phyloP scores from a whole-genome alignment of 2,888 invertebrate species.

The Minunthozetes semirufus region DNA sequence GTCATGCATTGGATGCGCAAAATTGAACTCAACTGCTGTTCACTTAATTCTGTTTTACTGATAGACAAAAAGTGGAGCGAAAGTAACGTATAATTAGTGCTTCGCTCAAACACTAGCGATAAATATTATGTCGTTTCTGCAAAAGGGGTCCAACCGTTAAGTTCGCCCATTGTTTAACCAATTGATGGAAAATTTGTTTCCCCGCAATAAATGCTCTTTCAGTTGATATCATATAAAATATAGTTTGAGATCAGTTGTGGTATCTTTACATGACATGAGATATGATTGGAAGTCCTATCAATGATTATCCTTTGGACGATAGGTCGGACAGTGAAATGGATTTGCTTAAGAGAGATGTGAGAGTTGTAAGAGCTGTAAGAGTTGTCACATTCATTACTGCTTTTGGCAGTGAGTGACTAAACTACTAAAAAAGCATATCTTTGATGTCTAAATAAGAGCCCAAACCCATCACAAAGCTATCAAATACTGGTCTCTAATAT shows the following conservation, averaged over 20 bases:
- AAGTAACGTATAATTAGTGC: neutral
- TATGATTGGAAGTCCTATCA: neutral
- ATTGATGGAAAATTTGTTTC: too few relatives aligned
- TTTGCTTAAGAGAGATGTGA: neutral
- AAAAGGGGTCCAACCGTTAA: neutral
- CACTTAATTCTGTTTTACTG: conserved; percentile 4
- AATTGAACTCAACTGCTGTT: conserved; percentile 17
- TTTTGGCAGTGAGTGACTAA: conserved; percentile 1
- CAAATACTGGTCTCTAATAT: conserved; percentile 8
- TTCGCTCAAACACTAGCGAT: neutral
- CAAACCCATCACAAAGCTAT: neutral
- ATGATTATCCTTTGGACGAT: neutral
- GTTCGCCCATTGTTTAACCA: neutral
- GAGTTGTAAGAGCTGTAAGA: too few relatives aligned
- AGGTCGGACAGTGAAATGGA: neutral
- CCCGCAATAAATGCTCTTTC: too few relatives aligned
- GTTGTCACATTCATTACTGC: conserved; percentile 19
- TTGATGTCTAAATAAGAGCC: conserved; percentile 10
- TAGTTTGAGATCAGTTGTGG: too few relatives aligned
- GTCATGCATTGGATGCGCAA: conserved; percentile 9
- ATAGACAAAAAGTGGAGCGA: conserved; percentile 17
- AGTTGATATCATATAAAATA: too few relatives aligned
- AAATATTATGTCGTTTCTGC: neutral
- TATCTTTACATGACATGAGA: too few relatives aligned
- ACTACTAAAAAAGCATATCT: conserved; percentile 5